Evolutionary conservation across 2,888 invertebrate species (phyloP), one percentile per base, ranked within the genome.

Genomic region (Tridacna crocea): DNA sequence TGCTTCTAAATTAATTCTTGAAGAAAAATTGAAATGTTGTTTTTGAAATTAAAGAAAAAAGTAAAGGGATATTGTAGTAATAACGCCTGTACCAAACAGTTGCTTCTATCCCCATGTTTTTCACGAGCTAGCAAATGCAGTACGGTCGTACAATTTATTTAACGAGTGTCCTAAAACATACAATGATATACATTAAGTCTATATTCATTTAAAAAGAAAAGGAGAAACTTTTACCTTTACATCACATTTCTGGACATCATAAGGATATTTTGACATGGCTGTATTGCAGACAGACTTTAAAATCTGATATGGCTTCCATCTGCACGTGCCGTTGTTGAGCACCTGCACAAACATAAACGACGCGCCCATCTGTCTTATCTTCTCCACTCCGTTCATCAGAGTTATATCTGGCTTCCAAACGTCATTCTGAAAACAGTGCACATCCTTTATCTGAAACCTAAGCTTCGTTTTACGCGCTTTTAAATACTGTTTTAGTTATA

Each of bases 251-350:
- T 85, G 85, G 60, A 78, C 79, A 47, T 85, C 85, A 22, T 79
- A 85, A 0, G 85, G 85, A 68, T 82, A 85, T 55, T 80, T 60
- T 15, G 80, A 72, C 85, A 85, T 85, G 12, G 76, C 82, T 0
- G 78, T 76, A 4, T 78, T 75, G 48, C 85, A 85, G 19, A 75
- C 75, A 19, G 82, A 82, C 12, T 82, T 75, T 24, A 85, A n/a
- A n/a, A 85, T 85, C 75, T 85, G 85, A 58, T 85, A 82, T 10
- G 85, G 85, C 27, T 75, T 79, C 85, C 85, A 85, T n/a, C 55
- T 73, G 58, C 85, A 85, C 13, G 60, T 22, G 22, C 85, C 85
- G n/a, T 75, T 74, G 24, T 72, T 66, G 19, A 60, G 48, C 2
- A 82, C 76, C 3, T 82, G 82, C 13, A 85, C 79, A 61, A 82